These are phyloP conservation scores for Homalodisca vitripennis DNA, from an alignment of 1,140 invertebrate species.

Conservation along the genomic window DNA sequence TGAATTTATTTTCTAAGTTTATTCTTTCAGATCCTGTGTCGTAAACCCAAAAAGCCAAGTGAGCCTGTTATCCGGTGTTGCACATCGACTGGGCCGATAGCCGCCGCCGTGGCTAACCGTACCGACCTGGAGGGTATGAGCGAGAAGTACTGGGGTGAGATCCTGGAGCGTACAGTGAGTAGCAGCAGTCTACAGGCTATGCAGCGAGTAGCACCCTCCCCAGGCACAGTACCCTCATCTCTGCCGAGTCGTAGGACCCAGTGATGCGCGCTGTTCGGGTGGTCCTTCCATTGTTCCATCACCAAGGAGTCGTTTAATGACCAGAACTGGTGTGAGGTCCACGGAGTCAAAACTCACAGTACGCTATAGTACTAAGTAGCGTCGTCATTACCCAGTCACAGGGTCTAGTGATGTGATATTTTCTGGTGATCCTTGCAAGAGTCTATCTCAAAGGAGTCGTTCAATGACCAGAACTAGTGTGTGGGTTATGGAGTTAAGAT, in stretches of 20 bases:
- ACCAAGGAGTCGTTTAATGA: constrained; percentile 22
- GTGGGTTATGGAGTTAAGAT: not conserved
- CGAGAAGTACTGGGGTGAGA: constrained; percentile 77
- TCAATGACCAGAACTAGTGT: not conserved
- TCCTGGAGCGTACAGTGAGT: constrained; percentile 67
- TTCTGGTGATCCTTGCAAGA: too few species aligned
- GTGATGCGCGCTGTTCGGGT: constrained; percentile 21
- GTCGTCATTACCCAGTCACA: too few species aligned
- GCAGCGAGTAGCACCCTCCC: constrained; percentile 44
- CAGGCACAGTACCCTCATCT: not conserved
- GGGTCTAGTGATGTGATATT: too few species aligned
- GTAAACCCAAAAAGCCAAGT: constrained; percentile 34
- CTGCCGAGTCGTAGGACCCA: not conserved
- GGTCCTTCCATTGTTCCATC: constrained; percentile 22
- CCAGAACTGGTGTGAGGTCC: constrained; percentile 25
- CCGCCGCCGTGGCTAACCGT: constrained; percentile 26
- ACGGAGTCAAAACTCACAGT: not conserved
- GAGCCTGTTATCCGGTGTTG: constrained; percentile 23
- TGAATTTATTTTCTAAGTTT: too few species aligned
- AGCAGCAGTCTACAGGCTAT: constrained; percentile 65
- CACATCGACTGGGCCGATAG: constrained; percentile 16
- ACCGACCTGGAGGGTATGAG: constrained; percentile 66
- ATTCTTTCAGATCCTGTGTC: constrained; percentile 26
- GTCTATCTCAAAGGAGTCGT: not conserved
- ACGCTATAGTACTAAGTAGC: constrained; percentile 3